Conservation (phyloP, 2,888 invertebrate species). For the Eristalinus aeneus region DNA sequence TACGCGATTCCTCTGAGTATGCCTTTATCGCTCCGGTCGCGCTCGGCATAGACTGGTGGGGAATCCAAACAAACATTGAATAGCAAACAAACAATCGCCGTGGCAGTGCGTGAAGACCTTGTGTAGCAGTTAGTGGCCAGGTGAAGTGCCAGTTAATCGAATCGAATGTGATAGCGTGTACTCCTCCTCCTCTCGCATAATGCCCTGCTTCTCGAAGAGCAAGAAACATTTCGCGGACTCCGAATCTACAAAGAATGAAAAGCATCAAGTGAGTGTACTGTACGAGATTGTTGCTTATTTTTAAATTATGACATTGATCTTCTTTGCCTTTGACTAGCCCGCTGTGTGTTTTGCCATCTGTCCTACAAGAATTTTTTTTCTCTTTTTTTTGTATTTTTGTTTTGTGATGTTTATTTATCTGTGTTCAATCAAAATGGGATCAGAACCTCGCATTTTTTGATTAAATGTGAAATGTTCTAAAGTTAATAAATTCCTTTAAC, state of each 20-base stretch:
- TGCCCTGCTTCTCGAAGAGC: constrained; percentile 68
- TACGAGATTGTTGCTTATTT: constrained; percentile 23
- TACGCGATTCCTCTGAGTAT: background rate
- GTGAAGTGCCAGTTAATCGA: background rate
- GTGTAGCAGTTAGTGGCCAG: background rate
- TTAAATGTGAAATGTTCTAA: too few relatives aligned
- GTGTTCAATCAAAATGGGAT: too few relatives aligned
- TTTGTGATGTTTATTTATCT: background rate
- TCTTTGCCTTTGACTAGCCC: background rate
- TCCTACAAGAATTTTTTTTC: background rate
- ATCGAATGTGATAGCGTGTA: constrained; percentile 17
- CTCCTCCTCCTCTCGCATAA: constrained; percentile 19
- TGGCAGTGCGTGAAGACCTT: background rate
- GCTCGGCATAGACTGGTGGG: background rate
- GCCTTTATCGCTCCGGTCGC: background rate
- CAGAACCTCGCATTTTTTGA: too few relatives aligned
- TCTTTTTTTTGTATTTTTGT: background rate
- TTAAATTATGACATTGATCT: constrained; percentile 47
- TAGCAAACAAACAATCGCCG: background rate
- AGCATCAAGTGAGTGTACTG: constrained; percentile 37
- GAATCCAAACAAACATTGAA: background rate
- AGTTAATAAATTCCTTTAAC: too few relatives aligned
- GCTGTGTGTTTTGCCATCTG: background rate
- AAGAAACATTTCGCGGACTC: constrained; percentile 30
- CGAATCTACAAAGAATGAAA: constrained; percentile 34